Conservation (phyloP, 2,797 vertebrate genomes). For the Lagorchestes hirsutus region DNA sequence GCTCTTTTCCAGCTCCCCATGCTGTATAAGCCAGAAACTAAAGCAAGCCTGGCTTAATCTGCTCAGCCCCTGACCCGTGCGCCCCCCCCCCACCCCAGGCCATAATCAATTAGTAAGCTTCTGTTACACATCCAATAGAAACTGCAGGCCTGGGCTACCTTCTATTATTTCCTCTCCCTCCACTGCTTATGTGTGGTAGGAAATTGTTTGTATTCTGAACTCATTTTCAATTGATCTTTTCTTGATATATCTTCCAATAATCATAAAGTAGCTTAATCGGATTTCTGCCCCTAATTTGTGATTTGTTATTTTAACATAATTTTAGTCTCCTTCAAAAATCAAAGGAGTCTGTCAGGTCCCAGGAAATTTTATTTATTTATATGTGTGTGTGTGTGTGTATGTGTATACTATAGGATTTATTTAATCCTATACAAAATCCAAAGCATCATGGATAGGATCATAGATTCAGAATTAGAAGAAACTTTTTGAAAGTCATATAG, state of each 20-base stretch:
- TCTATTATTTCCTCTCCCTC: background rate
- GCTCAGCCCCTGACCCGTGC: too few relatives aligned
- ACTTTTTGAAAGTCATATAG: background rate
- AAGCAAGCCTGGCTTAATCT: background rate
- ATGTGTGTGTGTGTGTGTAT: too few relatives aligned
- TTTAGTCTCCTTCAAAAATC: background rate
- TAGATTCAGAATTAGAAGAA: background rate
- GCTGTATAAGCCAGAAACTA: background rate
- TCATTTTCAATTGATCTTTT: background rate
- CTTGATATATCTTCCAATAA: background rate
- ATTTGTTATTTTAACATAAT: background rate
- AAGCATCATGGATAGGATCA: background rate
- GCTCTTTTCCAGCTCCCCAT: background rate
- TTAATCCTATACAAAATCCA: background rate
- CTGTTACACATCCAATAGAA: background rate
- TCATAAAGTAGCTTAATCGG: background rate
- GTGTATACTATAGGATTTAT: background rate
- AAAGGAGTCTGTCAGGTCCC: background rate
- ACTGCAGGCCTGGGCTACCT: accelerated
- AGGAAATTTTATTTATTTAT: too few relatives aligned
- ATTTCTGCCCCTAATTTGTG: background rate
- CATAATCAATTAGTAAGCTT: background rate
- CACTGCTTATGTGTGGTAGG: background rate
- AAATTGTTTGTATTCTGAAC: background rate
- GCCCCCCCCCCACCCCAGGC: too few relatives aligned